phyloP scores from a whole-genome alignment of 2,113 vertebrate species.

The Platycercus adscitus region DNA sequence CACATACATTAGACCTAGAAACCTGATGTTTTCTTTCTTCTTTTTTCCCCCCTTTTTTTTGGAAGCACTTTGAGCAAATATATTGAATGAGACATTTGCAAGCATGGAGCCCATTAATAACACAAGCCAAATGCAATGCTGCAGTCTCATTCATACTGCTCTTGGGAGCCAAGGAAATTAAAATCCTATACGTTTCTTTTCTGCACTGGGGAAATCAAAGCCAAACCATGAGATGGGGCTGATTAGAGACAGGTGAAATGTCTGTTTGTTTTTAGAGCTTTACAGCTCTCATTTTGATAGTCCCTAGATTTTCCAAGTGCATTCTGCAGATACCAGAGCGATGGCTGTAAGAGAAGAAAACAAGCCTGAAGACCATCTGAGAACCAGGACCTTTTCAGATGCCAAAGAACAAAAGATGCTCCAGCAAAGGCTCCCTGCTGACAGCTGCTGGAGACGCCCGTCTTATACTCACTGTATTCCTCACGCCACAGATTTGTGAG shows the following conservation, averaged over 20 bases:
- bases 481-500: neutral
- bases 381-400: neutral
- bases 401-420: neutral
- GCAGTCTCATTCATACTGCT: constrained; percentile 23
- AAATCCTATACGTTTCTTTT: constrained; percentile 35
- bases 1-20: constrained; percentile 48
- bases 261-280: constrained; percentile 54
- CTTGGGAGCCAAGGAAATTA: constrained; percentile 53
- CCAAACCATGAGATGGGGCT: constrained; percentile 41
- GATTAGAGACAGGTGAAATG: constrained; percentile 67
- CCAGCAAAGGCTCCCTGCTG: neutral
- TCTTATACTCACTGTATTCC: neutral
- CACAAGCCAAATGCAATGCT: neutral
- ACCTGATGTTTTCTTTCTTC: constrained; percentile 40
- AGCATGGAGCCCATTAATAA: constrained; percentile 65
- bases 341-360: neutral
- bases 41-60: neutral
- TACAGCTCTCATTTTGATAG: neutral
- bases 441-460: neutral
- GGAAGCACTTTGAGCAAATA: constrained; percentile 31
- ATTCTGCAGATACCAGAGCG: neutral
- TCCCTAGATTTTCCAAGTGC: neutral
- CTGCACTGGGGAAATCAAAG: constrained; percentile 59
- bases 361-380: neutral
- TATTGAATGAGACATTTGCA: constrained; percentile 57